Percentiles rank a stretch among this genome's conserved stretches.
phyloP scores from a whole-genome alignment of 1,140 invertebrate species.

The Bombus waltoni region DNA sequence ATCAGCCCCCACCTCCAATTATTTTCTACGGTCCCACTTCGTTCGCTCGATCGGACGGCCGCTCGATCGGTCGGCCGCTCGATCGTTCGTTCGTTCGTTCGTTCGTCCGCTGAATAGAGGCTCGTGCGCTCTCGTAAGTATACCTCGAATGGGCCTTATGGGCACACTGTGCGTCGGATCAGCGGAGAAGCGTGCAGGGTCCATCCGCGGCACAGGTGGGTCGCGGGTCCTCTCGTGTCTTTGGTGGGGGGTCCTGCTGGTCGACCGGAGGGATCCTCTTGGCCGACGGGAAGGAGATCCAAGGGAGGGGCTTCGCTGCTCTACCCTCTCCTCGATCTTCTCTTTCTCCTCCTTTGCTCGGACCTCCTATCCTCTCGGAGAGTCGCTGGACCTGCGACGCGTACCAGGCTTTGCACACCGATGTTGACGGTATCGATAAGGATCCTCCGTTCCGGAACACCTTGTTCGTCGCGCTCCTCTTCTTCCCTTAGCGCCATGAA shows the following conservation, averaged over 20 bases:
- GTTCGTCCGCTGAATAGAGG: slow-evolving; percentile 46
- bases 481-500: background rate
- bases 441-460: slow-evolving; percentile 20
- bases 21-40: slow-evolving; percentile 65
- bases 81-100: slow-evolving; percentile 41
- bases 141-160: slow-evolving; percentile 74
- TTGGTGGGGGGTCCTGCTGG: slow-evolving; percentile 70
- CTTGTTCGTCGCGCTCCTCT: background rate
- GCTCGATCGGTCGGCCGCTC: slow-evolving; percentile 40
- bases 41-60: slow-evolving; percentile 44
- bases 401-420: slow-evolving; percentile 4
- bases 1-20: slow-evolving; percentile 68
- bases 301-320: slow-evolving; percentile 76
- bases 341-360: slow-evolving; percentile 49
- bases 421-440: slow-evolving; percentile 40
- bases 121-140: slow-evolving; percentile 67
- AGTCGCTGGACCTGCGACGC: slow-evolving; percentile 31
- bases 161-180: slow-evolving; percentile 75
- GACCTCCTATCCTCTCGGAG: slow-evolving; percentile 50
- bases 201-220: slow-evolving; percentile 79
- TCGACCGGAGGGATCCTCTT: slow-evolving; percentile 58
- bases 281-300: slow-evolving; percentile 43
- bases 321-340: slow-evolving; percentile 64
- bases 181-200: slow-evolving; percentile 72
- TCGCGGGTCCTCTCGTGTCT: slow-evolving; percentile 66